Conservation (phyloP, 2,888 invertebrate species). For the Dicyrtoma fusca region DNA sequence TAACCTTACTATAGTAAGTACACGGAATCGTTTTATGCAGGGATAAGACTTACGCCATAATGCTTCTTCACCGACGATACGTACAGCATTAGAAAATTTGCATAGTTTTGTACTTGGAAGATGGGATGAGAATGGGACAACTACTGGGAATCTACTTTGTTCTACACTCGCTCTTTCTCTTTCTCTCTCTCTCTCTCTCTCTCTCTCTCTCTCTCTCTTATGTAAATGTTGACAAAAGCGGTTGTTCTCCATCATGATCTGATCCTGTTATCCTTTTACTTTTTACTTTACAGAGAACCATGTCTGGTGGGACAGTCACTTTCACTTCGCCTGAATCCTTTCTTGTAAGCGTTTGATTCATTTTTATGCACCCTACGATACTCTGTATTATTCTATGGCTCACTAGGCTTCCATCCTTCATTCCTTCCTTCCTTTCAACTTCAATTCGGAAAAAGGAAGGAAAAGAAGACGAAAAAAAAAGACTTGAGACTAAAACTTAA, state of each 20-base stretch:
- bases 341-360: conserved; percentile 56
- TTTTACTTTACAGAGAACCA: conserved; percentile 43
- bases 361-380: conserved; percentile 10
- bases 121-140: no score
- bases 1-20: no score
- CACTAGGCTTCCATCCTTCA: background rate
- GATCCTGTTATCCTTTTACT: conserved; percentile 19
- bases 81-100: conserved; percentile 15
- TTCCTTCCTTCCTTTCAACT: no score
- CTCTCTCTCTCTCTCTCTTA: background rate
- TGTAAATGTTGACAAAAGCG: conserved; percentile 32
- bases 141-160: no score
- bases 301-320: conserved; percentile 57
- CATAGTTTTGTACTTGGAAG: conserved; percentile 22
- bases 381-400: background rate
- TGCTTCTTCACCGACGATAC: no score
- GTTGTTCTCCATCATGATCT: conserved; percentile 24
- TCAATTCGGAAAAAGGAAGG: no score
- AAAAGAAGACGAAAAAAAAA: no score
- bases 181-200: conserved; percentile 23
- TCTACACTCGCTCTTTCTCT: background rate
- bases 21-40: no score
- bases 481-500: background rate
- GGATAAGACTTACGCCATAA: no score
- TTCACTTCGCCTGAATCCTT: conserved; percentile 61